Evolutionary conservation across 37 sponge, comb jelly and placozoan species (phyloP), one percentile per base, ranked within the genome.

Genomic region (Axinella damicornis): DNA sequence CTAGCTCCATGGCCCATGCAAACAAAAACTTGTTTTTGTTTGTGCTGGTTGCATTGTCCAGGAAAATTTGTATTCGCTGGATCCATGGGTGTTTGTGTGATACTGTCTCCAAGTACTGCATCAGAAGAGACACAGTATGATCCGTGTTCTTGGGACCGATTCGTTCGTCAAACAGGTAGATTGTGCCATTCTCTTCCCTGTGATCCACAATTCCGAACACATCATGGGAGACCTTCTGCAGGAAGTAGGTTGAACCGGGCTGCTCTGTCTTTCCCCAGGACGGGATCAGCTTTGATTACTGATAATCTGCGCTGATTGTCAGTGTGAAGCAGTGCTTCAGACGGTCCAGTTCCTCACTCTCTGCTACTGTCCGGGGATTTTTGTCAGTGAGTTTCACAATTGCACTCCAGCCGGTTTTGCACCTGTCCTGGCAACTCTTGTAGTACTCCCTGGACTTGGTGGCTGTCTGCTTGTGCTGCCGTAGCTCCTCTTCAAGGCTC

Each of bases 161-260:
- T 12, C 39, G 57, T 68, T 86, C 79, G 38, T 74, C 67, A 53
- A 86, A 86, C 14, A 86, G 17, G 25, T 52, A 77, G 20, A 76
- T 60, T 2, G n/a, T 41, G 2, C 27, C n/a, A 0, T 39, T 35
- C 15, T 77, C 65, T 28, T 53, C 39, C 9, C 71, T 13, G 57
- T 86, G 87, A 35, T 86, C 78, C 20, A 86, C 85, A 33, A 85
- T 74, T 21, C 85, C 85, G 41, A 85, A 86, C 2, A 86, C 22
- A 53, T 86, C 79, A 71, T 46, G 46, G 9, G 46, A 46, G 46
- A 46, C 46, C 71, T 86, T 86, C 33, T 78, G 79, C 0, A 74
- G 71, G 71, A 80, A 80, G 73, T 87, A 87, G 30, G 88, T 73
- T 24, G 75, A 64, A n/a, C 75, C 81, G 27, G 87, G 87, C 61